phyloP scores from a whole-genome alignment of 2,797 vertebrate genomes.

The Danionella dracula region DNA sequence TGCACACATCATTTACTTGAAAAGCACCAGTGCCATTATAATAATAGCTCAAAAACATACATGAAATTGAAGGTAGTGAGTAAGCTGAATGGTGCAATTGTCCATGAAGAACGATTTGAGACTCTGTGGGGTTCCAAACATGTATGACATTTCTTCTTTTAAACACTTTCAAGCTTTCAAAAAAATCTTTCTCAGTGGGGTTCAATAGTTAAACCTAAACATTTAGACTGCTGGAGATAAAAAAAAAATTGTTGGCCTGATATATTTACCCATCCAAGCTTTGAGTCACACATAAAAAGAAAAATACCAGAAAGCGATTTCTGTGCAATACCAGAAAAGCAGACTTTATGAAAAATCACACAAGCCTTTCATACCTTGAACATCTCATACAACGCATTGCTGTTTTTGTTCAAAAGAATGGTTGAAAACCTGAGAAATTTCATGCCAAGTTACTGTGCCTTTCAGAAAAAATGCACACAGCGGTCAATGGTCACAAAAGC shows the following conservation, averaged over 20 bases:
- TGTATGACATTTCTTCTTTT: neutral
- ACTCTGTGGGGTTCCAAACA: neutral
- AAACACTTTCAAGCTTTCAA: too few relatives aligned
- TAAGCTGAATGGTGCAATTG: neutral
- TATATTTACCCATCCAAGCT: too few relatives aligned
- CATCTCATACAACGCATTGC: conserved; percentile 1
- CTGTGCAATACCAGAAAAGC: too few relatives aligned
- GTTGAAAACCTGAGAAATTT: conserved; percentile 4
- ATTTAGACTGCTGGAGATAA: too few relatives aligned
- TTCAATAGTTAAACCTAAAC: too few relatives aligned
- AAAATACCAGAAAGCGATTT: too few relatives aligned
- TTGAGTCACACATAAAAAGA: too few relatives aligned
- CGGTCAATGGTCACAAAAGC: conserved; percentile 22
- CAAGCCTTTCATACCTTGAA: conserved; percentile 12
- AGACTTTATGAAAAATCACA: neutral
- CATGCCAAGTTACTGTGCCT: neutral
- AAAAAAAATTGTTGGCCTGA: too few relatives aligned
- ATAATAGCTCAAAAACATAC: neutral
- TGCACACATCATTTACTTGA: neutral
- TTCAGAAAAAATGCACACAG: conserved; percentile 11
- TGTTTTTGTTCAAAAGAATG: neutral
- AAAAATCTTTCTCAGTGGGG: too few relatives aligned
- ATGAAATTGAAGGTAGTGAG: too few relatives aligned
- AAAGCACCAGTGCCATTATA: neutral
- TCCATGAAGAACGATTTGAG: neutral